These are phyloP conservation scores for Cyprinella venusta DNA, from an alignment of 2,797 vertebrate species.

Conservation along the genomic window DNA sequence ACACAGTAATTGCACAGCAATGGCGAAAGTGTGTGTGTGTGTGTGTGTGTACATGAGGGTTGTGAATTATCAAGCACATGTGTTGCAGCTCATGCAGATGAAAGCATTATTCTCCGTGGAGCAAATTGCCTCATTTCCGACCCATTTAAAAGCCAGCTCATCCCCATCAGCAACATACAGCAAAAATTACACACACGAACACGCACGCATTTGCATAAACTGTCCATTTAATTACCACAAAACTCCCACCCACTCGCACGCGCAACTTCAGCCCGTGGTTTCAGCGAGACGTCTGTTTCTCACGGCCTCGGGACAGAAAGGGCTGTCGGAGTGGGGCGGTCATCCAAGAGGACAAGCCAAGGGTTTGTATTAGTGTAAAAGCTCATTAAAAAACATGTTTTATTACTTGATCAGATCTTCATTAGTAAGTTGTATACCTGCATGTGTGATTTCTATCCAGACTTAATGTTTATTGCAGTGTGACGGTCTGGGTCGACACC, in stretches of 20 bases:
- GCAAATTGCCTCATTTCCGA: conserved; percentile 75
- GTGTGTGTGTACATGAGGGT: conserved; percentile 30
- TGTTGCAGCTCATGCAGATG: conserved; percentile 53
- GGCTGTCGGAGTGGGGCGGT: not conserved
- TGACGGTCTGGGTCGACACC: not conserved
- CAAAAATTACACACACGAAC: conserved; percentile 45
- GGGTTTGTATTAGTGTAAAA: not conserved
- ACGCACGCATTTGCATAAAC: conserved; percentile 45
- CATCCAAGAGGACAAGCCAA: not conserved
- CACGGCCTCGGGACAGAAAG: not conserved
- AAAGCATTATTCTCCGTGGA: conserved; percentile 68
- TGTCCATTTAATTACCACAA: conserved; percentile 56
- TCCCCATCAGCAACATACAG: conserved; percentile 60
- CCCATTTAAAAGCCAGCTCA: conserved; percentile 71
- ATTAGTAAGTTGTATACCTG: not conserved
- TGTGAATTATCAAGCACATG: conserved; percentile 35
- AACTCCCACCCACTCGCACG: conserved; percentile 28
- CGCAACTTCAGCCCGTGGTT: conserved; percentile 10
- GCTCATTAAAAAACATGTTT: conserved; percentile 18
- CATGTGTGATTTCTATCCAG: conserved; percentile 12
- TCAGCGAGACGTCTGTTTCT: not conserved
- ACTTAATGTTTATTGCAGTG: not conserved
- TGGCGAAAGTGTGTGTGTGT: conserved; percentile 17
- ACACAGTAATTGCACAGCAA: conserved; percentile 51
- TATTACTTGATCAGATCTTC: conserved; percentile 32